A percentile compares a stretch with the other conserved stretches of the same genome.
These are phyloP conservation scores for Sarcophaga carnaria DNA, from an alignment of 2,888 invertebrate genomes.

Conservation along the genomic window DNA sequence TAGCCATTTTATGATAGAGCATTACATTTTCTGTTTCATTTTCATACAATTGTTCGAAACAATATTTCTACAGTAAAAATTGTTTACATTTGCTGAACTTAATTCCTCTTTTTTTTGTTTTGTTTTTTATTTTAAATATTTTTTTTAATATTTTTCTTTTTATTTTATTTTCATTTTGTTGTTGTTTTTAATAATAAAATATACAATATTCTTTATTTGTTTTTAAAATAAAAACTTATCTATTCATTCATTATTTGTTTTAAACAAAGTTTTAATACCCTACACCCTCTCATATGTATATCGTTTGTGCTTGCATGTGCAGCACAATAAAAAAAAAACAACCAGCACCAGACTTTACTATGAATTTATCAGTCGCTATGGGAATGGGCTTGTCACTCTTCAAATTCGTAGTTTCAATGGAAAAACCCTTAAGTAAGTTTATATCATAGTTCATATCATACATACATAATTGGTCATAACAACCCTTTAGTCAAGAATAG, in stretches of 20 bases:
- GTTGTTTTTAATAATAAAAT: not conserved
- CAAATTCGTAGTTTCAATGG: no score
- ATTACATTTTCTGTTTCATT: constrained; percentile 10
- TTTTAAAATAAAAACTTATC: not conserved
- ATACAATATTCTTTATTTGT: not conserved
- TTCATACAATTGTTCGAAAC: constrained; percentile 10
- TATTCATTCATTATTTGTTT: not conserved
- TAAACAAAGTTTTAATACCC: not conserved
- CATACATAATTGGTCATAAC: no score
- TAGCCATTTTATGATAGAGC: constrained; percentile 65
- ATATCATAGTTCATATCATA: no score
- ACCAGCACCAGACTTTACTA: no score
- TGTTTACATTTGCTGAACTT: constrained; percentile 32
- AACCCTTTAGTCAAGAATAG: no score
- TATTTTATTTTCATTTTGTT: no score
- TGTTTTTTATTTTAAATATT: not conserved
- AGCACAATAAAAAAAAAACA: no score
- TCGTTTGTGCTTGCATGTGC: no score
- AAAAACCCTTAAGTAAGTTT: no score
- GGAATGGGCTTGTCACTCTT: no score
- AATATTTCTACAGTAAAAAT: constrained; percentile 36
- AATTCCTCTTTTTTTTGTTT: not conserved
- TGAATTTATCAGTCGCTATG: no score
- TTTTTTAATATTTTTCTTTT: constrained; percentile 13
- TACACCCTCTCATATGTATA: no score